Evolutionary conservation across 2,113 vertebrate genomes (phyloP).

Genomic region (Engystomops pustulosus): DNA sequence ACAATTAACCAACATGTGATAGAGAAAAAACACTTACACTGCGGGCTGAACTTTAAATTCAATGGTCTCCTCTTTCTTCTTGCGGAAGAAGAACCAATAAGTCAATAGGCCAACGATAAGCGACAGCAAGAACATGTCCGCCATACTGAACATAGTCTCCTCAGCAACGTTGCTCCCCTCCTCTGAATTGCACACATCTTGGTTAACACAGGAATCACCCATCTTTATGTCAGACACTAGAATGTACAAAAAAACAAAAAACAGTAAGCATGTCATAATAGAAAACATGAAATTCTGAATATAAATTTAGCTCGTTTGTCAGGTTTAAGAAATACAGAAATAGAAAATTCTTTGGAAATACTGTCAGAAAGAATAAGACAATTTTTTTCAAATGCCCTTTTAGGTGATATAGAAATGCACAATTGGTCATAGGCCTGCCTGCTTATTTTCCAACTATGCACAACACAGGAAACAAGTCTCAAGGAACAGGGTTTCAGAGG

Average conservation of each 20-base stretch:
- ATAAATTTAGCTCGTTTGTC: not conserved
- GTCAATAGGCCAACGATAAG: conserved; percentile 83
- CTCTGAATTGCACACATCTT: conserved; percentile 51
- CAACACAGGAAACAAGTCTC: no score
- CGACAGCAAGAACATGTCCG: conserved; percentile 87
- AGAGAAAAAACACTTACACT: conserved; percentile 69
- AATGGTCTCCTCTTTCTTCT: conserved; percentile 87
- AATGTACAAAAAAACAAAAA: not conserved
- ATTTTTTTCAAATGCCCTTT: no score
- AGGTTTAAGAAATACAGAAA: not conserved
- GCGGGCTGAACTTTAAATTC: conserved; percentile 83
- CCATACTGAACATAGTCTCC: conserved; percentile 82
- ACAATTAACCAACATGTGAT: not conserved
- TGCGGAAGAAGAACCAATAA: conserved; percentile 91
- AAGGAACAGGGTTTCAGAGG: no score
- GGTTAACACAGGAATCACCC: conserved; percentile 70
- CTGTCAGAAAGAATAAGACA: no score
- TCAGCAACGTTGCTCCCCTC: conserved; percentile 62
- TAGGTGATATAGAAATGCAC: no score
- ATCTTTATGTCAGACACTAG: conserved; percentile 65
- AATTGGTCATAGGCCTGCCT: no score
- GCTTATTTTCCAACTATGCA: no score
- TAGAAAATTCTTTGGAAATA: not conserved
- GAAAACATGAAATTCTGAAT: not conserved
- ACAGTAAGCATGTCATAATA: not conserved